Base-by-base conservation (phyloP, 2,113 vertebrate species). In the Jacana jacana region DNA sequence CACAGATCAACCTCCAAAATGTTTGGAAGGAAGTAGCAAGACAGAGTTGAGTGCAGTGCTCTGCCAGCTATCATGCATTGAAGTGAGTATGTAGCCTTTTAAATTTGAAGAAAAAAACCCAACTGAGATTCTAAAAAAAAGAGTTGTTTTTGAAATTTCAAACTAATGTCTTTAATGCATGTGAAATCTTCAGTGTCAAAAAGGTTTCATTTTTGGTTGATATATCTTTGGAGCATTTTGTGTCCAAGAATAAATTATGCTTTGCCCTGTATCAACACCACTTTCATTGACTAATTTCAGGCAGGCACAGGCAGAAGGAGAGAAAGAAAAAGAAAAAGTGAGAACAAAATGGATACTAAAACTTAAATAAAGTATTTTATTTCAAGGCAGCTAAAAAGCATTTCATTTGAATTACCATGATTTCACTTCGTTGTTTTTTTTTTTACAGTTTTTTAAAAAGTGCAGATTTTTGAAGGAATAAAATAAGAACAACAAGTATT, bases 201-300 rank as follows among this genome's bases (percentile, higher is more conserved):
- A 86, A 77, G 22, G 27, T 83, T 81, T 90, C 13, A 16, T 24
- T 85, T 89, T 90, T 71, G 78, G 31, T 80, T 90, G 57, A 9
- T 61, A 25, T 49, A 61, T 49, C 27, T 95, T 85, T 20, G 7
- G 35, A 95, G 39, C 52, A 61, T 81, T 91, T 84, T 89, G 19
- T 77, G 73, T 89, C 75, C 61, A 70, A 69, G 81, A 94, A 94
- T 82, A 91, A 85, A 92, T 82, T 44, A 52, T 30, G 28, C 75
- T 94, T 94, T 85, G 28, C 85, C 40, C 49, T 61, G 54, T 77
- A 72, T 49, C n/a, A n/a, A 79, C 35, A 72, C 12, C 69, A 76
- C 72, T 79, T 91, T 76, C 78, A 42, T 40, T 91, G 57, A 64
- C 22, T 85, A 37, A 91, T 92, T 96, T 85, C 70, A 95, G 78